Conservation (phyloP, 2,888 invertebrate genomes). For the Heteropelma amictum region DNA sequence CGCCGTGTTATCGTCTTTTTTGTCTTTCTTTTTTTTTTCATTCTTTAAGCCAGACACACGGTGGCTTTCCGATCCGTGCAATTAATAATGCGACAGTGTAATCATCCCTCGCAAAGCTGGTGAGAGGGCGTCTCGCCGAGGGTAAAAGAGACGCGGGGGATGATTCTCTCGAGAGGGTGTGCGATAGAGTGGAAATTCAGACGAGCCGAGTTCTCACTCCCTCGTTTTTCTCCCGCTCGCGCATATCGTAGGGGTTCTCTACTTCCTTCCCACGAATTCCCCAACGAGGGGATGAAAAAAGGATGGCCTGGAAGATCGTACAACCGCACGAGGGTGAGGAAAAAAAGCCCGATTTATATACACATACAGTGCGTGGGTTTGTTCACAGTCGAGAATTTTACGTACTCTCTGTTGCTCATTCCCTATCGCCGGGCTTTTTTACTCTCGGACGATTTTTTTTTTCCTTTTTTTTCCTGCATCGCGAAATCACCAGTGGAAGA, state of each 20-base stretch:
- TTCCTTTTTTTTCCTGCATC: slow-evolving; percentile 32
- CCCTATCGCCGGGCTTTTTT: slow-evolving; percentile 4
- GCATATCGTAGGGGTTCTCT: background rate
- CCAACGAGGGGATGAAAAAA: slow-evolving; percentile 20
- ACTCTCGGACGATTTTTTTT: slow-evolving; percentile 27
- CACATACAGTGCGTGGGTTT: background rate
- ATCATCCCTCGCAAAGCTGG: slow-evolving; percentile 46
- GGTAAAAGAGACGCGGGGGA: slow-evolving; percentile 13
- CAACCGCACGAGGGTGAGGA: slow-evolving; percentile 38
- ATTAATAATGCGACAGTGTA: slow-evolving; percentile 58
- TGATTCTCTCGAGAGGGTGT: slow-evolving; percentile 55
- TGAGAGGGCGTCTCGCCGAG: slow-evolving; percentile 32
- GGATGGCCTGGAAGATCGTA: slow-evolving; percentile 22
- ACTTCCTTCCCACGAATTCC: slow-evolving; percentile 42
- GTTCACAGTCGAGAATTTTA: slow-evolving; percentile 28
- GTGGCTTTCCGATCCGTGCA: slow-evolving; percentile 55
- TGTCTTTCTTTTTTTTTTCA: slow-evolving; percentile 23
- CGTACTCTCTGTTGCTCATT: slow-evolving; percentile 51
- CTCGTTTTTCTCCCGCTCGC: slow-evolving; percentile 32
- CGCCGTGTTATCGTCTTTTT: background rate
- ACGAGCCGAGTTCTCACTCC: slow-evolving; percentile 32
- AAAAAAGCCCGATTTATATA: no score
- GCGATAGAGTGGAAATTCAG: slow-evolving; percentile 57
- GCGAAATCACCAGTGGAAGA: slow-evolving; percentile 47
- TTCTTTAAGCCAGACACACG: slow-evolving; percentile 28